phyloP scores from a whole-genome alignment of 2,888 invertebrate species.

The Mythimna loreyi region DNA sequence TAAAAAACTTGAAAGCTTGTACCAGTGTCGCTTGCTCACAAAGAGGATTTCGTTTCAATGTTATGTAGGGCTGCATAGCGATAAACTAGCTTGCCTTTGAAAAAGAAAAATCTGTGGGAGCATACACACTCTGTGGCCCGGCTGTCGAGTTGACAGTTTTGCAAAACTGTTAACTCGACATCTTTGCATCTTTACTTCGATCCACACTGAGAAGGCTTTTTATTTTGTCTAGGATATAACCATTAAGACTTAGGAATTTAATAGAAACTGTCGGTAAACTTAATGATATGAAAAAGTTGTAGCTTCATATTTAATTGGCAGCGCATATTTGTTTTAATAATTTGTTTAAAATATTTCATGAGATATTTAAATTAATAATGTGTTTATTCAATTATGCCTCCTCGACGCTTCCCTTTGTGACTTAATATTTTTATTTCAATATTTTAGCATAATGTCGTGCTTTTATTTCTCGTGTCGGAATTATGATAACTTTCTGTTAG shows the following conservation, averaged over 20 bases:
- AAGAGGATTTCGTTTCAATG: background rate
- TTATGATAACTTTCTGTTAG: too few species aligned
- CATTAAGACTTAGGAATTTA: too few species aligned
- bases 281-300: too few species aligned
- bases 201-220: background rate
- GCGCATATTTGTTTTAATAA: background rate
- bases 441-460: conserved; percentile 11
- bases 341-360: background rate
- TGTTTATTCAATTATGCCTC: conserved; percentile 34
- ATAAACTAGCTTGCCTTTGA: background rate
- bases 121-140: too few species aligned
- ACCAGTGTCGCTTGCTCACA: background rate
- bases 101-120: conserved; percentile 4
- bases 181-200: background rate
- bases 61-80: background rate
- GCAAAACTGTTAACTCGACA: too few species aligned
- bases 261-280: too few species aligned
- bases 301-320: too few species aligned
- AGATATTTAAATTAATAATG: conserved; percentile 1
- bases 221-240: too few species aligned
- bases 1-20: background rate
- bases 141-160: too few species aligned
- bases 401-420: conserved; percentile 14
- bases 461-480: conserved; percentile 20
- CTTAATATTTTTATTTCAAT: conserved; percentile 18